Conservation (phyloP, 1,140 invertebrate species). For the Lineus longissimus region DNA sequence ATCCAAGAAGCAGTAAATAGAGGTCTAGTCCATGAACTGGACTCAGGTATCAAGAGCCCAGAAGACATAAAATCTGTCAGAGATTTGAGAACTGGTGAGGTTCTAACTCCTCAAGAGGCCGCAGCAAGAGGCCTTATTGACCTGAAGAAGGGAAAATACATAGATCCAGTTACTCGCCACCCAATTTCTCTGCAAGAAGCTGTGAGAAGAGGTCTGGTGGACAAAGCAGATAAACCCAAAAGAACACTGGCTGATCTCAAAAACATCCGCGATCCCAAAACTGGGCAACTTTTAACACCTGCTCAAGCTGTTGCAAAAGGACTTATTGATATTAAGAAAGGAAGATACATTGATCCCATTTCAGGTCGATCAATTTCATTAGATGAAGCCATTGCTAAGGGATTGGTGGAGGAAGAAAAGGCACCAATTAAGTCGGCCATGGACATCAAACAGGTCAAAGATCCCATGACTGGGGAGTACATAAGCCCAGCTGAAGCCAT, state of each 20-base stretch:
- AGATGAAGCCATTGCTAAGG: conserved; percentile 37
- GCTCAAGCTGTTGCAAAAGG: conserved; percentile 58
- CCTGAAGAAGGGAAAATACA: conserved; percentile 5
- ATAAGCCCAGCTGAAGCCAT: conserved; percentile 51
- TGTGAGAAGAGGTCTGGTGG: conserved; percentile 70
- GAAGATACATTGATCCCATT: background rate
- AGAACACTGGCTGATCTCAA: conserved; percentile 31
- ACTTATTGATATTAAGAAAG: background rate
- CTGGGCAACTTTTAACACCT: conserved; percentile 64
- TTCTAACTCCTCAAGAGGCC: conserved; percentile 77
- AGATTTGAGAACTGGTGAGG: conserved; percentile 49
- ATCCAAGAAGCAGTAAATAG: conserved; percentile 70
- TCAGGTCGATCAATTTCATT: conserved; percentile 24
- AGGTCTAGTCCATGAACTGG: conserved; percentile 68
- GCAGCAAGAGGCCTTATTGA: conserved; percentile 53
- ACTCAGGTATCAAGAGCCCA: conserved; percentile 53
- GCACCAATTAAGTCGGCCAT: conserved; percentile 78
- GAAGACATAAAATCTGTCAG: conserved; percentile 24
- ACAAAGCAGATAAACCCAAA: conserved; percentile 71
- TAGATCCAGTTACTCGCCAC: conserved; percentile 11
- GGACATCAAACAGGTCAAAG: conserved; percentile 69
- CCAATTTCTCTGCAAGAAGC: conserved; percentile 61
- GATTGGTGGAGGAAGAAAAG: conserved; percentile 62
- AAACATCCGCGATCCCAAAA: conserved; percentile 63
- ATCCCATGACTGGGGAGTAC: conserved; percentile 58